Percentiles rank a stretch among this genome's conserved stretches.
These are phyloP conservation scores for Pterois miles DNA, from an alignment of 2,797 vertebrate genomes.

Conservation along the genomic window DNA sequence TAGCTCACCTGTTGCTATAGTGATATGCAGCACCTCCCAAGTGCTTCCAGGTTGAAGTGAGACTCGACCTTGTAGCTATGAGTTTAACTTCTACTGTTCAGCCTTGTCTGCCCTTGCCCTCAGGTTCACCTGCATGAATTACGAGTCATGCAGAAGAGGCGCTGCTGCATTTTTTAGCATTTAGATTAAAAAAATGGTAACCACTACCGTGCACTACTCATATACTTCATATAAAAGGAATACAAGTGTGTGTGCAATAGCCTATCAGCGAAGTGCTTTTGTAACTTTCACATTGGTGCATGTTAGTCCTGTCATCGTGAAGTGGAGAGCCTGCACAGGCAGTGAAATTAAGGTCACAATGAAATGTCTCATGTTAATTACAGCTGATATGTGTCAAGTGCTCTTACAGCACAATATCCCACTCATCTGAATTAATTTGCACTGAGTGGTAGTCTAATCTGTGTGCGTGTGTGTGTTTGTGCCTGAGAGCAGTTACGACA, in stretches of 20 bases:
- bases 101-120: neutral
- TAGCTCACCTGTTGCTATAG: slow-evolving; percentile 39
- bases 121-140: slow-evolving; percentile 8
- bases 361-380: slow-evolving; percentile 41
- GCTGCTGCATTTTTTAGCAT: neutral
- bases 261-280: neutral
- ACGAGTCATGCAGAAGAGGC: neutral
- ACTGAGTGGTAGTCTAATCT: slow-evolving; percentile 18
- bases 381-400: slow-evolving; percentile 36
- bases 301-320: slow-evolving; percentile 11
- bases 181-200: neutral
- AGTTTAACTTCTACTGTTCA: slow-evolving; percentile 25
- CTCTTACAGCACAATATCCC: slow-evolving; percentile 27
- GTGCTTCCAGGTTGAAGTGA: slow-evolving; percentile 27
- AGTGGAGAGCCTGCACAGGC: neutral
- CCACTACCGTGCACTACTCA: neutral
- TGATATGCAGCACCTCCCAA: slow-evolving; percentile 30
- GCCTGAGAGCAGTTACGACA: slow-evolving; percentile 36
- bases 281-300: neutral
- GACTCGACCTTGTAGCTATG: slow-evolving; percentile 26
- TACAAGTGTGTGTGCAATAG: neutral
- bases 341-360: slow-evolving; percentile 11
- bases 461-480: slow-evolving; percentile 16
- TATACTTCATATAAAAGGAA: neutral
- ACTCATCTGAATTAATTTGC: slow-evolving; percentile 44